Percentiles rank a stretch among this genome's conserved stretches.
These are phyloP conservation scores for Neodiprion pinetum DNA, from an alignment of 1,140 invertebrate species.

Conservation along the genomic window DNA sequence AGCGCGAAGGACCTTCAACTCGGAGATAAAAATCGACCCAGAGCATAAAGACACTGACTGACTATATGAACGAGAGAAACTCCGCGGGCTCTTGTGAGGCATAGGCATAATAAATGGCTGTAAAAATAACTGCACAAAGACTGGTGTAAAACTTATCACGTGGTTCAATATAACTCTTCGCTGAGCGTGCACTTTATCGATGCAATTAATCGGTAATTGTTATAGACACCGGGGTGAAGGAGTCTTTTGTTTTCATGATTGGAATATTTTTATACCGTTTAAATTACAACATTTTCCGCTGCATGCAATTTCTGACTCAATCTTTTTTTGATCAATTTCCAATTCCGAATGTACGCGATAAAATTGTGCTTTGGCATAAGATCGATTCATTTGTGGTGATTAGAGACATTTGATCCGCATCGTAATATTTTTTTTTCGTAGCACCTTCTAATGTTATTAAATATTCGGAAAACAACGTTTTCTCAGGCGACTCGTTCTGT, in stretches of 20 bases:
- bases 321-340: too few species aligned
- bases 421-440: too few species aligned
- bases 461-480: too few species aligned
- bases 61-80: background rate
- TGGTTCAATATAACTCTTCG: background rate
- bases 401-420: too few species aligned
- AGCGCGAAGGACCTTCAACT: background rate
- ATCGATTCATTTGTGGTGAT: too few species aligned
- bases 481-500: too few species aligned
- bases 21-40: background rate
- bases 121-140: background rate
- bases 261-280: background rate
- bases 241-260: background rate
- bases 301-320: background rate
- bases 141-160: background rate
- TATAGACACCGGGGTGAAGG: background rate
- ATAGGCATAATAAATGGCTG: background rate
- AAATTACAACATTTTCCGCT: too few species aligned
- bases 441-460: too few species aligned
- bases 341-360: too few species aligned
- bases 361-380: too few species aligned
- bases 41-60: slow-evolving; percentile 5
- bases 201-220: slow-evolving; percentile 5
- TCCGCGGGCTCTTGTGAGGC: background rate
- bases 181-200: background rate